Conservation (phyloP, 2,797 vertebrate genomes). For the Epinephelus coioides region DNA sequence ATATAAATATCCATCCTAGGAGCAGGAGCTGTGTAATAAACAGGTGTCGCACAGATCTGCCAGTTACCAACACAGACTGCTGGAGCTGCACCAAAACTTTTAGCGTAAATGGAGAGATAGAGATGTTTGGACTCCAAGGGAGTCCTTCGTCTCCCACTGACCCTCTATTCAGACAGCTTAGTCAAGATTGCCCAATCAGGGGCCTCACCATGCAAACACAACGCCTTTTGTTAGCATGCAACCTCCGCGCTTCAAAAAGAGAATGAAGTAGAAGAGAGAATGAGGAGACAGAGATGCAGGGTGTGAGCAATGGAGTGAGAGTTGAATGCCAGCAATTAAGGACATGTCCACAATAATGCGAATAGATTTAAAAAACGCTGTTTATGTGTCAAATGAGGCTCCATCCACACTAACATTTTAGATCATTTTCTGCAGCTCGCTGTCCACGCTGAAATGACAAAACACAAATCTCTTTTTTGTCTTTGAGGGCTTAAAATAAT, state of each 20-base stretch:
- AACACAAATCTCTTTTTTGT: conserved; percentile 11
- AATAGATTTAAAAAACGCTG: conserved; percentile 56
- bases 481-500: not conserved
- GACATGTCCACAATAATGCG: conserved; percentile 51
- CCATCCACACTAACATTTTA: conserved; percentile 27
- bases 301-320: conserved; percentile 60
- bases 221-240: conserved; percentile 85
- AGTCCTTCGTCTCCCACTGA: conserved; percentile 83
- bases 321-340: conserved; percentile 78
- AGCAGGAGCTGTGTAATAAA: conserved; percentile 22
- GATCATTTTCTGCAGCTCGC: conserved; percentile 32
- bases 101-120: conserved; percentile 72
- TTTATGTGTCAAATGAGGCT: conserved; percentile 50
- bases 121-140: conserved; percentile 78
- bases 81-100: conserved; percentile 29
- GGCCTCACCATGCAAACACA: conserved; percentile 86
- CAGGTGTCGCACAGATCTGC: conserved; percentile 14
- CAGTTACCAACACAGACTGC: conserved; percentile 29
- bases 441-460: not conserved
- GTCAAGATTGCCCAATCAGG: conserved; percentile 85
- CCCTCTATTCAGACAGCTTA: conserved; percentile 85
- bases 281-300: conserved; percentile 69
- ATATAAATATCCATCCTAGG: not conserved
- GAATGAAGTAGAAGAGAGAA: conserved; percentile 73
- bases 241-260: conserved; percentile 74